phyloP scores from a whole-genome alignment of 1,140 invertebrate species.

The Hyles euphorbiae region DNA sequence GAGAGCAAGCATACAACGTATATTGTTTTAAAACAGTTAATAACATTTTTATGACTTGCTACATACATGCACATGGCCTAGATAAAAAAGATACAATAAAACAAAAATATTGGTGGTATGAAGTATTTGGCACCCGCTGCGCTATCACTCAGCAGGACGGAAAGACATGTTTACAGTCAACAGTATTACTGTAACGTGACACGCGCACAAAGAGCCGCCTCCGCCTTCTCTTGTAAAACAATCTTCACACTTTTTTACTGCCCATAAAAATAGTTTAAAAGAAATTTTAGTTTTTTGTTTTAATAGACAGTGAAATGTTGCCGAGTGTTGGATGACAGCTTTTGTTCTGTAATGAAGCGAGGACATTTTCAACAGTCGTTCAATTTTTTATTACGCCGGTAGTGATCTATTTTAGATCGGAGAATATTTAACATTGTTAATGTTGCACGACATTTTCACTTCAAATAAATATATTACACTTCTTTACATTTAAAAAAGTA shows the following conservation, averaged over 20 bases:
- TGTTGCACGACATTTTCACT: too few species aligned
- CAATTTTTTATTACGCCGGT: conserved; percentile 51
- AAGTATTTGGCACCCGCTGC: conserved; percentile 46
- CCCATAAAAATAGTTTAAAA: conserved; percentile 72
- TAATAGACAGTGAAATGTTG: conserved; percentile 73
- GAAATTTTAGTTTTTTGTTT: conserved; percentile 55
- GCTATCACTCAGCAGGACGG: conserved; percentile 56
- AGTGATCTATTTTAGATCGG: conserved; percentile 61
- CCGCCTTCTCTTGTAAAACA: conserved; percentile 67
- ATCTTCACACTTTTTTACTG: conserved; percentile 68
- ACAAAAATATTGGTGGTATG: conserved; percentile 9
- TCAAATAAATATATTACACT: too few species aligned
- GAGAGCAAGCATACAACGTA: too few species aligned
- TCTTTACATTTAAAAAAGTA: too few species aligned
- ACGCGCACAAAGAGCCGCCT: conserved; percentile 66
- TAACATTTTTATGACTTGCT: too few species aligned
- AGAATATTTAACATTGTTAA: conserved; percentile 3
- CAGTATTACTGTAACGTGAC: conserved; percentile 51
- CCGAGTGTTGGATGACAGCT: conserved; percentile 70
- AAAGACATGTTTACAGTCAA: conserved; percentile 72
- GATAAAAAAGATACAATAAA: not conserved
- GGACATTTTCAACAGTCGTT: conserved; percentile 59
- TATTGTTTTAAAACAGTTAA: too few species aligned
- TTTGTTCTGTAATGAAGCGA: conserved; percentile 71
- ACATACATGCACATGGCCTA: too few species aligned